Base-by-base conservation (phyloP, 1,140 invertebrate genomes). In the Gonioctena quinquepunctata region DNA sequence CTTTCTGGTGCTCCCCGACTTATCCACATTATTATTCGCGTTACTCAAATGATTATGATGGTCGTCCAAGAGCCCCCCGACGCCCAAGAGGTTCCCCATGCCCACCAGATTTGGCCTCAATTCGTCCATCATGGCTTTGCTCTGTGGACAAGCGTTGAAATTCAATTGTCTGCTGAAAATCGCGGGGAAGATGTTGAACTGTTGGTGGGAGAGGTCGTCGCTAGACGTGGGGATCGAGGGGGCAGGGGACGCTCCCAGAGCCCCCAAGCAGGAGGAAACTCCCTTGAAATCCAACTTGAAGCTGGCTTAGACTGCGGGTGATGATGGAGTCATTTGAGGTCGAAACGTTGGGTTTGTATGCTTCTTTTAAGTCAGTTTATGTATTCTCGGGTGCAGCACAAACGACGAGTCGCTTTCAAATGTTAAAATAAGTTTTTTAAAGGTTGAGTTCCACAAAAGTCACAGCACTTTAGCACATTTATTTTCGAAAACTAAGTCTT, bases 131-230 rank as follows among this genome's bases (percentile, higher is more conserved):
- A 92, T 88, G 71, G 91, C 91, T 72, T 90, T 89, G 26, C 83
- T 75, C 75, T 92, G 91, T 0, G 89, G 88, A 77, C 91, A 91
- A 65, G 86, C 86, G 72, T 90, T 88, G 80, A 94, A 94, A 83
- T 94, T 94, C 60, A 94, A 86, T 83, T 94, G 93, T 42, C 93
- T 86, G 84, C 92, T 94, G 82, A 94, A 94, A 78, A 94, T 94
- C 57, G 93, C 93, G 70, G 93, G 93, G 83, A 94, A 94, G 75
- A 94, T 94, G 85, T 94, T 94, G 87, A 94, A 94, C 85, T 94
- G 93, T 78, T 94, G 92, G 81, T 90, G 90, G 70, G 90, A 84
- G 66, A 86, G 83, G 80, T 88, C 87, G 69, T 85, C 78, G 83
- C 85, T 81, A 80, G 83, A 61, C 84, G 87, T 79, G 52, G 76